These are phyloP conservation scores for Thunnus thynnus DNA, from an alignment of 2,113 vertebrate species.

Conservation along the genomic window DNA sequence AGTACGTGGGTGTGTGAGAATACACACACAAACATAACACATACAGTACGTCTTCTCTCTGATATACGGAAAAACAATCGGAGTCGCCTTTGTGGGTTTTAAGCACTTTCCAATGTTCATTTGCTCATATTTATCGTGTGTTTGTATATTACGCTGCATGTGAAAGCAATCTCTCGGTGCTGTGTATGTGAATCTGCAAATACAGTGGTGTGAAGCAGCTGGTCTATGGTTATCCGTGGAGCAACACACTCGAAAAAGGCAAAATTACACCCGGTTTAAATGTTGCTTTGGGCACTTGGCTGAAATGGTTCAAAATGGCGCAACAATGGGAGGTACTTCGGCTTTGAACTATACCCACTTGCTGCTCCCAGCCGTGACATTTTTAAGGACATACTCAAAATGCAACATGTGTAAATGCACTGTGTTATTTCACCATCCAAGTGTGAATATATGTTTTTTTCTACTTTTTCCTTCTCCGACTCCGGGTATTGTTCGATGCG, in stretches of 20 bases:
- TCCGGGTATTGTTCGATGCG: conserved; percentile 11
- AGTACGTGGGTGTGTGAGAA: conserved; percentile 49
- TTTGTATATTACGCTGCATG: conserved; percentile 29
- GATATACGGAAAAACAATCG: conserved; percentile 4
- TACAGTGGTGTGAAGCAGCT: conserved; percentile 71
- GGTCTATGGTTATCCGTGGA: conserved; percentile 65
- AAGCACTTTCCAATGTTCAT: conserved; percentile 17
- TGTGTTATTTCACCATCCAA: conserved; percentile 17
- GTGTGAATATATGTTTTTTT: conserved; percentile 22
- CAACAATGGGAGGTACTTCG: conserved; percentile 68
- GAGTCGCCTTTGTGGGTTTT: conserved; percentile 9
- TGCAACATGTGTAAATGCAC: conserved; percentile 27
- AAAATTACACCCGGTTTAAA: conserved; percentile 65
- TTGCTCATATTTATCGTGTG: conserved; percentile 33
- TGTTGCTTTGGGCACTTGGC: conserved; percentile 64
- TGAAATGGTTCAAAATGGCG: conserved; percentile 78
- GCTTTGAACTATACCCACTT: conserved; percentile 49
- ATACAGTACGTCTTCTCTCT: conserved; percentile 2
- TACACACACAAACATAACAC: conserved; percentile 12
- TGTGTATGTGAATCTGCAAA: conserved; percentile 45
- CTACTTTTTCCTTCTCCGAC: conserved; percentile 12
- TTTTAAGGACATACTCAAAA: conserved; percentile 57
- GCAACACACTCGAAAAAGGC: conserved; percentile 48
- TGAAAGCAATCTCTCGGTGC: conserved; percentile 3
- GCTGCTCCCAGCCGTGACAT: conserved; percentile 58